phyloP scores from a whole-genome alignment of 2,797 vertebrate genomes.

The Glossophaga mutica region DNA sequence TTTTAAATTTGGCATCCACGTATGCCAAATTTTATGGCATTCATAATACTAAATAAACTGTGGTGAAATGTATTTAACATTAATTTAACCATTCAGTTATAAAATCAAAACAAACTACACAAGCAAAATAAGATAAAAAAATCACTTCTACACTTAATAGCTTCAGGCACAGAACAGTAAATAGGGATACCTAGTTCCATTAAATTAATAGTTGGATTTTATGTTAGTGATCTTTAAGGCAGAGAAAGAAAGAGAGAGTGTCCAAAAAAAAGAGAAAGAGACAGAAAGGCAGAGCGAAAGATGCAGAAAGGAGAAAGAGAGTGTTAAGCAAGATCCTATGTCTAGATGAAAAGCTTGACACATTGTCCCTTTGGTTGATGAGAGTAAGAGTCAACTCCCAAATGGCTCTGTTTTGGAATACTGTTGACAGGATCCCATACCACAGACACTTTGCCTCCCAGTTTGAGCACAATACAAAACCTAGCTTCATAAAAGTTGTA shows the following conservation, averaged over 20 bases:
- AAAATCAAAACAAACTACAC: neutral
- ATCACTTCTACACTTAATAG: neutral
- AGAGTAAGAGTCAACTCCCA: neutral
- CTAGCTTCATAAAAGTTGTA: conserved; percentile 72
- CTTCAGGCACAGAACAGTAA: neutral
- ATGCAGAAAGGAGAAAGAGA: neutral
- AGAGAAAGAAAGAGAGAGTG: neutral
- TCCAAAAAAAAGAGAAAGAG: neutral
- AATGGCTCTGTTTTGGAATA: neutral
- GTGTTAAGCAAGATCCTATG: neutral
- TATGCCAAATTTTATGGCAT: neutral
- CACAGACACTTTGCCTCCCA: neutral
- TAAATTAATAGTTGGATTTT: neutral
- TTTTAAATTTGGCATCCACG: neutral
- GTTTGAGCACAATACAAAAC: conserved; percentile 30
- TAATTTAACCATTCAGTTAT: neutral
- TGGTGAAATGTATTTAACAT: neutral
- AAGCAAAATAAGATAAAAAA: neutral
- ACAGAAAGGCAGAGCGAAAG: neutral
- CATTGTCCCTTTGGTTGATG: neutral
- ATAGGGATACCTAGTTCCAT: neutral
- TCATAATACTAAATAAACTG: neutral
- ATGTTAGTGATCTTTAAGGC: neutral
- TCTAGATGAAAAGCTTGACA: neutral
- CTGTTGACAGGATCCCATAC: neutral